These are phyloP conservation scores for Argyresthia albistria DNA, from an alignment of 2,888 invertebrate genomes.

Conservation along the genomic window DNA sequence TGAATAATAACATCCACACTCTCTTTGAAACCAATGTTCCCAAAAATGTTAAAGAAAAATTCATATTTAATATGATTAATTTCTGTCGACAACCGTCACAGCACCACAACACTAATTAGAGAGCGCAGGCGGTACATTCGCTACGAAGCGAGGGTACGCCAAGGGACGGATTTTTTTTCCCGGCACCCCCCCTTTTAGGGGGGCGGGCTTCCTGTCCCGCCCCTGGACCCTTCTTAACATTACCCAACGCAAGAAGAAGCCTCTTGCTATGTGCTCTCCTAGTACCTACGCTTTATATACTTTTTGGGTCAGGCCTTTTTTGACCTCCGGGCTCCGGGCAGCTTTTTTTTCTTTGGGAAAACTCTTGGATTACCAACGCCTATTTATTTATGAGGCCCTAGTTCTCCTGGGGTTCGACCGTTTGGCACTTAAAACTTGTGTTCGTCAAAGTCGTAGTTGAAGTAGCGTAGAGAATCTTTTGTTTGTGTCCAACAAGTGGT, in stretches of 20 bases:
- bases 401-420: background rate
- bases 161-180: constrained; percentile 62
- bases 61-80: constrained; percentile 2
- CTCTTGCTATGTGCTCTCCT: constrained; percentile 54
- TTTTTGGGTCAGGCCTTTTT: constrained; percentile 55
- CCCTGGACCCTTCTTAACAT: constrained; percentile 66
- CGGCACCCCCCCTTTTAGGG: constrained; percentile 47
- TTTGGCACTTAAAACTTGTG: too few species aligned
- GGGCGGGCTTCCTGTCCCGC: constrained; percentile 48
- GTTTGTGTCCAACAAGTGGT: too few species aligned
- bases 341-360: constrained; percentile 4
- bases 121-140: constrained; percentile 31
- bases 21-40: too few species aligned
- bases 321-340: constrained; percentile 30
- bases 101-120: constrained; percentile 66
- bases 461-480: too few species aligned
- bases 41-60: too few species aligned
- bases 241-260: constrained; percentile 65
- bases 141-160: constrained; percentile 55
- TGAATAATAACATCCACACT: too few species aligned
- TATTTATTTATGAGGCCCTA: background rate
- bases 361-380: background rate
- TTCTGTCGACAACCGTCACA: constrained; percentile 29
- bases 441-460: too few species aligned
- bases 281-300: constrained; percentile 62